A percentile compares a stretch with the other conserved stretches of the same genome.
Evolutionary conservation across 2,113 vertebrate genomes (phyloP).

Genomic region (Dendrocopos noguchii): DNA sequence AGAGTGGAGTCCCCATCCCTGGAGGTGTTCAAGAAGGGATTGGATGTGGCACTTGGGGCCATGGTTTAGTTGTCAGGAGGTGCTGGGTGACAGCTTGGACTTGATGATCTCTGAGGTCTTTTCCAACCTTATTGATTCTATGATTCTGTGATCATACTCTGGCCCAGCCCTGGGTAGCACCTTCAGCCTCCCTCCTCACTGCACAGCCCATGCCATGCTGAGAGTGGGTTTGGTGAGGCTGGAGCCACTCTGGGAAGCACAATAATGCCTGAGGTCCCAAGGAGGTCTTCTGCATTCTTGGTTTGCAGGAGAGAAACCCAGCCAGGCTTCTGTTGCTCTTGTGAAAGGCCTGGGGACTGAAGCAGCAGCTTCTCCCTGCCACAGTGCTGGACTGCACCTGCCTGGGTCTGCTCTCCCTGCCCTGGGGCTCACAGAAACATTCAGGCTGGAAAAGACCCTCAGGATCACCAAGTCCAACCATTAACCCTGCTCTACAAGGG

Average conservation of each 20-base stretch:
- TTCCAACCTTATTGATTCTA: too few relatives aligned
- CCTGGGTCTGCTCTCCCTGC: neutral
- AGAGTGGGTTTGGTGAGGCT: neutral
- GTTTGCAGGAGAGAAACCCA: neutral
- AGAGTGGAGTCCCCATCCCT: neutral
- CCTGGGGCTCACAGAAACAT: neutral
- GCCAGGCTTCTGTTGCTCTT: neutral
- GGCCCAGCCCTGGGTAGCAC: neutral
- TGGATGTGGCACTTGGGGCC: too few relatives aligned
- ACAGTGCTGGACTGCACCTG: fast-evolving
- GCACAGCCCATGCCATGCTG: fast-evolving
- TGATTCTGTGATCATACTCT: too few relatives aligned
- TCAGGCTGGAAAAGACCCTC: too few relatives aligned
- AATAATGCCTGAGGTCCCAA: fast-evolving
- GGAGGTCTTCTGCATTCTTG: fast-evolving
- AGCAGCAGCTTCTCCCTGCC: neutral
- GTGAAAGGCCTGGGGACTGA: fast-evolving
- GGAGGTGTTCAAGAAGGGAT: too few relatives aligned
- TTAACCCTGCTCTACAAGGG: too few relatives aligned
- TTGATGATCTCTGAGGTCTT: too few relatives aligned
- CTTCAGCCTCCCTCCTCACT: fast-evolving
- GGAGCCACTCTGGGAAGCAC: neutral
- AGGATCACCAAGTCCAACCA: too few relatives aligned
- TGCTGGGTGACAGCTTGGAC: too few relatives aligned
- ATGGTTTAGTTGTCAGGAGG: too few relatives aligned